These are phyloP conservation scores for Eupithecia centaureata DNA, from an alignment of 2,888 invertebrate genomes.

Conservation along the genomic window DNA sequence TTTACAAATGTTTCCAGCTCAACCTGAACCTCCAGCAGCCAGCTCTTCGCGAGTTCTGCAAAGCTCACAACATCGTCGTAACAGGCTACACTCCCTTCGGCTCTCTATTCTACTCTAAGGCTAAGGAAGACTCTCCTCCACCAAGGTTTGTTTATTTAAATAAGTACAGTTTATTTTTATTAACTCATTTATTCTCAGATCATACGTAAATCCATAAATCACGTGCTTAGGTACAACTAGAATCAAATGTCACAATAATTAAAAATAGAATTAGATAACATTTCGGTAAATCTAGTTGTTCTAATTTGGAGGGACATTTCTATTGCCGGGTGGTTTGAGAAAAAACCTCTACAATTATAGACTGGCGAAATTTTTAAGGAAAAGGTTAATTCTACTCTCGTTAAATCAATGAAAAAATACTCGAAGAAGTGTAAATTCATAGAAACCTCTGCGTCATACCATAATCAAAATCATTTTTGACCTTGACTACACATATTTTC, in stretches of 20 bases:
- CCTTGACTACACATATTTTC: neutral
- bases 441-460: too few species aligned
- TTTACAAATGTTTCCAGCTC: conserved; percentile 51
- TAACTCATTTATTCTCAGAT: too few species aligned
- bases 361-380: too few species aligned
- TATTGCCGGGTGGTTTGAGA: neutral
- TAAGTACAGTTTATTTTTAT: too few species aligned
- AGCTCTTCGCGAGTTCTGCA: conserved; percentile 78
- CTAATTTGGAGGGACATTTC: neutral
- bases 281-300: too few species aligned
- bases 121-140: neutral
- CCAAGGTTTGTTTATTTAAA: neutral
- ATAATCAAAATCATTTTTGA: too few species aligned
- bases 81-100: conserved; percentile 90
- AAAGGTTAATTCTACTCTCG: too few species aligned
- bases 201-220: too few species aligned
- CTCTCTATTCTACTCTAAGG: conserved; percentile 46
- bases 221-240: too few species aligned
- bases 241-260: too few species aligned
- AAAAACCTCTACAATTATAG: too few species aligned
- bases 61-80: conserved; percentile 14
- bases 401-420: neutral
- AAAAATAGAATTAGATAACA: too few species aligned
- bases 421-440: neutral
- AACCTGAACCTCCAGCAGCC: conserved; percentile 89